These are phyloP conservation scores for Hylaeus anthracinus DNA, from an alignment of 1,140 invertebrate species.

Conservation along the genomic window DNA sequence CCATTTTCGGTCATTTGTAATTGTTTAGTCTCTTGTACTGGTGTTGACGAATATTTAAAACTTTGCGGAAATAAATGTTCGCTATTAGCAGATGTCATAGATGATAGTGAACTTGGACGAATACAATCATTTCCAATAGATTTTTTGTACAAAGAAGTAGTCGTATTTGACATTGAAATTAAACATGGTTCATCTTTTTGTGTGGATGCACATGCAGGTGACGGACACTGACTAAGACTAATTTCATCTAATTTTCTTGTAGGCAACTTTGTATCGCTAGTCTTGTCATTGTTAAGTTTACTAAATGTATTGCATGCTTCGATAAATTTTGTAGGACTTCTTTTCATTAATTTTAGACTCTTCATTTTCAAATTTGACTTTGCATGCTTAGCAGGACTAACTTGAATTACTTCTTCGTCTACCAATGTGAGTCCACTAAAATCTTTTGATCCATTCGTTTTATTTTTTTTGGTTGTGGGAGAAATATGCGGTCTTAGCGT, in stretches of 20 bases:
- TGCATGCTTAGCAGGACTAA: constrained; percentile 39
- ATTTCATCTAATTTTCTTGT: background rate
- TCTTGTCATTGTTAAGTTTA: background rate
- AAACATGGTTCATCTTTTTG: background rate
- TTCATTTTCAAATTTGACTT: constrained; percentile 10
- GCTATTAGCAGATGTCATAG: no score
- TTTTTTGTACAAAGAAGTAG: background rate
- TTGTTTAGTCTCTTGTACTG: background rate
- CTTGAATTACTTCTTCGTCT: constrained; percentile 49
- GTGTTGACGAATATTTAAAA: background rate
- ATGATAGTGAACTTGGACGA: background rate
- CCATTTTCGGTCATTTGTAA: background rate
- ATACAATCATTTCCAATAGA: background rate
- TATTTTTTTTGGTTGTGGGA: background rate
- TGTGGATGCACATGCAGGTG: background rate
- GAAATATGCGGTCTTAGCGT: background rate
- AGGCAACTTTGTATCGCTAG: background rate
- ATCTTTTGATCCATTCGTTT: background rate
- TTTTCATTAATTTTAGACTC: constrained; percentile 31
- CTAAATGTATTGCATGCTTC: background rate
- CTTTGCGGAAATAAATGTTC: background rate
- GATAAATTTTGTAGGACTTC: background rate
- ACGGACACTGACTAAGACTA: background rate
- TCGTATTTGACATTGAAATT: background rate
- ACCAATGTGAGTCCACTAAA: background rate